These are phyloP conservation scores for Ptyas mucosa DNA, from an alignment of 2,113 vertebrate genomes.

Conservation along the genomic window DNA sequence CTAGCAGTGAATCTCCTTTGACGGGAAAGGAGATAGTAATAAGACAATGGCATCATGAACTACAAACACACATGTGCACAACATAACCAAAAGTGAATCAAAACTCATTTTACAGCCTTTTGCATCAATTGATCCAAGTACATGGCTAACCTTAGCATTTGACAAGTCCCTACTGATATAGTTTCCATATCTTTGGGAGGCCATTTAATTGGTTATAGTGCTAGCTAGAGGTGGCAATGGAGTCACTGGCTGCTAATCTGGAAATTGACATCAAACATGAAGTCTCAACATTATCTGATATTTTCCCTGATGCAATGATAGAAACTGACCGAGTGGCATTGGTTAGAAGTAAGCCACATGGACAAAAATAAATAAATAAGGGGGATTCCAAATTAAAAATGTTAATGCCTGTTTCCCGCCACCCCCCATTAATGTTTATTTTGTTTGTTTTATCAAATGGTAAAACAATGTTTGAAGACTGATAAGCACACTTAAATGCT, in stretches of 20 bases:
- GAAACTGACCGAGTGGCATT: not conserved
- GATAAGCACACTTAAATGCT: not conserved
- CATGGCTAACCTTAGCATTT: not conserved
- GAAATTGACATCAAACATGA: not conserved
- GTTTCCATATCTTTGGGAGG: not conserved
- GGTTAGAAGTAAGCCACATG: not conserved
- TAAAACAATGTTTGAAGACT: not conserved
- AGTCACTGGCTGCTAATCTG: not conserved
- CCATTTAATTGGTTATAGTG: not conserved
- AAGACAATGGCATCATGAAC: slow-evolving; percentile 21
- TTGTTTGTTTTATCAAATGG: not conserved
- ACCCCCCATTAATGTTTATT: not conserved
- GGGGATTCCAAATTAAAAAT: not conserved
- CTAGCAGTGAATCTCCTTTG: not conserved
- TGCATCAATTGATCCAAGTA: not conserved
- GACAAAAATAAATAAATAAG: not conserved
- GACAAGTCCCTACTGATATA: not conserved
- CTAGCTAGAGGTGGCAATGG: not conserved
- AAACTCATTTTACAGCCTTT: slow-evolving; percentile 59
- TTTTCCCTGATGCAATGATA: not conserved
- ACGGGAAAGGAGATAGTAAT: not conserved
- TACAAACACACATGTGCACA: slow-evolving; percentile 38
- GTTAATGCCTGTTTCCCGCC: not conserved
- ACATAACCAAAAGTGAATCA: slow-evolving; percentile 23
- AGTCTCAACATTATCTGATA: not conserved